These are phyloP conservation scores for Otolemur crassicaudatus DNA, from an alignment of 2,797 vertebrate species.

Conservation along the genomic window DNA sequence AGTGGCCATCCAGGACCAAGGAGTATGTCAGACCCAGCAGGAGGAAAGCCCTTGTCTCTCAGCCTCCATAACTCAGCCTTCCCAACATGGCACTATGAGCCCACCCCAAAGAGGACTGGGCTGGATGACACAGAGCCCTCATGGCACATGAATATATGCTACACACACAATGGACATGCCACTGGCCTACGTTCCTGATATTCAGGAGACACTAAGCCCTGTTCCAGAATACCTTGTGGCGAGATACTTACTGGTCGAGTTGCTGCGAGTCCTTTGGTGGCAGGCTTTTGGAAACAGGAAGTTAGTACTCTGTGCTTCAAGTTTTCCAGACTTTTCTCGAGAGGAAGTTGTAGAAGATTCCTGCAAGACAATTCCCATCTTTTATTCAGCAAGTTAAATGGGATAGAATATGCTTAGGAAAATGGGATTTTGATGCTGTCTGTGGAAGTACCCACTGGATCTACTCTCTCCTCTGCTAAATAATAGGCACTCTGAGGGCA, in stretches of 20 bases:
- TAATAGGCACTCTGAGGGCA: rapidly evolving
- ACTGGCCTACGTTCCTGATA: rapidly evolving
- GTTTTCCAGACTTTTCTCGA: conserved; percentile 80
- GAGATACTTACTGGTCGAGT: conserved; percentile 91
- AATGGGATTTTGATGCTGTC: not conserved
- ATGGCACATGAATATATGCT: rapidly evolving
- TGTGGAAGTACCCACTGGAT: too few relatives aligned
- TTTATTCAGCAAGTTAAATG: conserved; percentile 1
- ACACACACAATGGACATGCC: rapidly evolving
- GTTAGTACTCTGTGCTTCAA: conserved; percentile 79
- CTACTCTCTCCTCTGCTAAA: not conserved
- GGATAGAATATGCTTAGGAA: not conserved
- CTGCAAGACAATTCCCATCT: conserved; percentile 69
- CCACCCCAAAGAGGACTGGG: too few relatives aligned
- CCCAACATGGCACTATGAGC: not conserved
- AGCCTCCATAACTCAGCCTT: rapidly evolving
- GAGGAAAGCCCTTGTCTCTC: not conserved
- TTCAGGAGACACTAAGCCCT: not conserved
- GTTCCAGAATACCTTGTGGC: rapidly evolving
- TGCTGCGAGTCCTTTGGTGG: conserved; percentile 90
- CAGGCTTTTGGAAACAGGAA: conserved; percentile 84
- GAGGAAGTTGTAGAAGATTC: conserved; percentile 71
- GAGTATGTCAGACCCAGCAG: not conserved
- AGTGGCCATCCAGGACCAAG: not conserved
- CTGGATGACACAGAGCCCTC: not conserved